Conservation (phyloP, 64 coral and sea anemone genomes). For the Stichodactyla mertensii region DNA sequence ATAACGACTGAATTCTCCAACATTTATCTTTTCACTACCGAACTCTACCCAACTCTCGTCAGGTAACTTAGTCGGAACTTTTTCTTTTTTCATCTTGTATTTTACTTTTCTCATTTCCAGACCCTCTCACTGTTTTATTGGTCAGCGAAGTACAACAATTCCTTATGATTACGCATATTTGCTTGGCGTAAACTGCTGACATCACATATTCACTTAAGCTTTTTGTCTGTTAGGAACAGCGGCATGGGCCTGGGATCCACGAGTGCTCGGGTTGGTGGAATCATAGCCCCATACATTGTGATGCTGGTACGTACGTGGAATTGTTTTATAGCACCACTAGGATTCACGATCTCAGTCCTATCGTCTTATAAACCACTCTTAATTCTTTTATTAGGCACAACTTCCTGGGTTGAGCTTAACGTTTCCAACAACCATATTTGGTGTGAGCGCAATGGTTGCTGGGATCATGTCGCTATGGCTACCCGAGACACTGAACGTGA, state of each 20-base stretch:
- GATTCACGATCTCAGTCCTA: background rate
- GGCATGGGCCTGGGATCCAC: constrained; percentile 27
- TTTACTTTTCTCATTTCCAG: too few species aligned
- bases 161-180: background rate
- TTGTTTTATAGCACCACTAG: too few species aligned
- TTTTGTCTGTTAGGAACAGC: constrained; percentile 18
- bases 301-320: constrained; percentile 22
- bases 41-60: constrained; percentile 41
- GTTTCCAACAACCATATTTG: constrained; percentile 20
- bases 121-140: background rate
- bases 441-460: constrained; percentile 17
- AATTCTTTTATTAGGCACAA: background rate
- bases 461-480: constrained; percentile 25
- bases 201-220: background rate
- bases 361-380: background rate
- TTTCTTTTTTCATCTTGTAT: background rate
- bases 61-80: constrained; percentile 6
- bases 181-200: background rate
- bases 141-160: background rate
- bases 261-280: constrained; percentile 30
- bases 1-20: constrained; percentile 36
- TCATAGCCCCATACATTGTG: constrained; percentile 32
- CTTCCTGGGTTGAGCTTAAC: constrained; percentile 18
- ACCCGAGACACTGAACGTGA: constrained; percentile 18
- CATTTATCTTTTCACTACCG: constrained; percentile 35